Percentiles rank a stretch among this genome's conserved stretches.
These are phyloP conservation scores for Dipodomys ordii DNA, from an alignment of 2,113 vertebrate genomes.

Conservation along the genomic window DNA sequence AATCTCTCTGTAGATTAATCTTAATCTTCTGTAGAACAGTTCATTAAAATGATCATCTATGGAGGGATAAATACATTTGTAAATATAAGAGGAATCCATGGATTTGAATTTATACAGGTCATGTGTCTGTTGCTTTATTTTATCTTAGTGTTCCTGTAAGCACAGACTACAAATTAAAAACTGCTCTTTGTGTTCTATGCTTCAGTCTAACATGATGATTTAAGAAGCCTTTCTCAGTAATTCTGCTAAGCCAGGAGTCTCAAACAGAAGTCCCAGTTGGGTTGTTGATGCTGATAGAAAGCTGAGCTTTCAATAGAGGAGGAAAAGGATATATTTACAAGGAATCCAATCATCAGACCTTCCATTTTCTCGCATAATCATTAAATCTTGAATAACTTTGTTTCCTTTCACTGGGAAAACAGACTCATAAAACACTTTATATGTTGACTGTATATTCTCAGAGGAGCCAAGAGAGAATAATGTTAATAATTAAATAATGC, in stretches of 20 bases:
- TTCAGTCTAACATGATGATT: constrained; percentile 12
- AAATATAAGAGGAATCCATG: neutral
- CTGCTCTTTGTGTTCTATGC: constrained; percentile 15
- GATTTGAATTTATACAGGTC: constrained; percentile 28
- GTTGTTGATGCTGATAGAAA: neutral
- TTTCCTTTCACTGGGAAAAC: constrained; percentile 65
- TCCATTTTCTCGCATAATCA: neutral
- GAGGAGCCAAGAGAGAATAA: neutral
- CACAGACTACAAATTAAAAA: constrained; percentile 60
- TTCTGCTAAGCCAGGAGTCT: neutral
- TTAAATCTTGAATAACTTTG: constrained; percentile 50
- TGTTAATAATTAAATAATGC: constrained; percentile 65
- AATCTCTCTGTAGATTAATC: neutral
- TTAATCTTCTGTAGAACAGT: neutral
- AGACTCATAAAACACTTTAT: constrained; percentile 58
- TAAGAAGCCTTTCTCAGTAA: constrained; percentile 15
- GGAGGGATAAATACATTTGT: neutral
- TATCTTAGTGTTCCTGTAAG: constrained; percentile 39
- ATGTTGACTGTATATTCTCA: constrained; percentile 17
- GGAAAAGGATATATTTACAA: accelerated
- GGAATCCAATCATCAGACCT: neutral
- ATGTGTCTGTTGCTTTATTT: neutral
- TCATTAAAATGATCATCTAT: constrained; percentile 20
- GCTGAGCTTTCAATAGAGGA: neutral
- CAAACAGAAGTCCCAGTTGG: neutral